These are phyloP conservation scores for Numenius phaeopus DNA, from an alignment of 2,797 vertebrate genomes.

Conservation along the genomic window DNA sequence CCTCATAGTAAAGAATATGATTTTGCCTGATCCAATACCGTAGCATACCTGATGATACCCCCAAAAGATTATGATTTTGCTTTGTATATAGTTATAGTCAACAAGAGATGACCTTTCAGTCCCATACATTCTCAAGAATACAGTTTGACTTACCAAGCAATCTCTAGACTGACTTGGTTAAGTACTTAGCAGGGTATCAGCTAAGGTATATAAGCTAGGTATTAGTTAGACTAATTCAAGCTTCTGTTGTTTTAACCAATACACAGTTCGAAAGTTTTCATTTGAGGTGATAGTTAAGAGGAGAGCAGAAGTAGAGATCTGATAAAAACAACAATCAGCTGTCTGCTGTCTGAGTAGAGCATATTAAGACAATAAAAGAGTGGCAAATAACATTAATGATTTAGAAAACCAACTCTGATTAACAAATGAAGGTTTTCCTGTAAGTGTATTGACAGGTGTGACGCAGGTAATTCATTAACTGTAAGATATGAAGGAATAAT, in stretches of 20 bases:
- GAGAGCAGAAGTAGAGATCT: not conserved
- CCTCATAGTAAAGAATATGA: not conserved
- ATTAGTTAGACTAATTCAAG: slow-evolving; percentile 17
- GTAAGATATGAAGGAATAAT: not conserved
- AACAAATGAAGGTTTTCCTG: not conserved
- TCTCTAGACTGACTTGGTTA: slow-evolving; percentile 23
- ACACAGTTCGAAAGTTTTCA: slow-evolving; percentile 12
- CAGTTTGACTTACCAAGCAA: not conserved
- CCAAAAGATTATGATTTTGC: not conserved
- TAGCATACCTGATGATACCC: not conserved
- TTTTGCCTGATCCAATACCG: not conserved
- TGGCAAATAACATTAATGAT: not conserved
- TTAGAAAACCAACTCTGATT: not conserved
- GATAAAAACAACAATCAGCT: not conserved
- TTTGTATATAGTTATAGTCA: not conserved
- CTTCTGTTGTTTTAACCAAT: slow-evolving; percentile 39
- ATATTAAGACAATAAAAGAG: not conserved
- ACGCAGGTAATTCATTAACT: not conserved
- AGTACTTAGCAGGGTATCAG: slow-evolving; percentile 16
- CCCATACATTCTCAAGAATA: not conserved
- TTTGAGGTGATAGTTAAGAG: not conserved
- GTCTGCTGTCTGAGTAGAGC: not conserved
- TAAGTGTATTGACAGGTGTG: not conserved
- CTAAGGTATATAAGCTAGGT: not conserved
- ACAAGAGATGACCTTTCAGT: not conserved